These are phyloP conservation scores for Anguilla japonica DNA, from an alignment of 2,113 vertebrate genomes.

Conservation along the genomic window DNA sequence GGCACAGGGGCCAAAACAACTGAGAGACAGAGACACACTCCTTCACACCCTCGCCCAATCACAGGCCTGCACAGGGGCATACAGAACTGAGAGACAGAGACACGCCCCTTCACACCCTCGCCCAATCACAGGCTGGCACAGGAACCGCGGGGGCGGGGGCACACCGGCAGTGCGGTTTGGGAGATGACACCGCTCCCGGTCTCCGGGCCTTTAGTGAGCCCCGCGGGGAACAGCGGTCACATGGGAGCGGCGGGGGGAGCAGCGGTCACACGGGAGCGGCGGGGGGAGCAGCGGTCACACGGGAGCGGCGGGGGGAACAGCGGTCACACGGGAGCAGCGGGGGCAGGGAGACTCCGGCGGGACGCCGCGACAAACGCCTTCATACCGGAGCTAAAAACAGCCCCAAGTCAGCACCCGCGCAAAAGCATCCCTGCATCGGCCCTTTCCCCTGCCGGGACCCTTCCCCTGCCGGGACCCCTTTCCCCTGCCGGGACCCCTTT, in stretches of 20 bases:
- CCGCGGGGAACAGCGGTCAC: conserved; percentile 38
- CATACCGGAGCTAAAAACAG: conserved; percentile 20
- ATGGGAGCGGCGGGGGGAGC: conserved; percentile 34
- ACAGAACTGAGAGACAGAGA: neutral
- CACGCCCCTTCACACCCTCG: neutral
- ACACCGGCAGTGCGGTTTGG: neutral
- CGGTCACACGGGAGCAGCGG: conserved; percentile 13
- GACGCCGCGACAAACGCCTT: conserved; percentile 37
- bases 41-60: neutral
- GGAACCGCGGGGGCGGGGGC: too few relatives aligned
- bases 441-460: neutral
- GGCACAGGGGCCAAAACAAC: too few relatives aligned
- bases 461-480: neutral
- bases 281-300: conserved; percentile 13
- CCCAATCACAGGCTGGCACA: too few relatives aligned
- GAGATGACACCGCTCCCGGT: neutral
- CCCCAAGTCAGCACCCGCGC: neutral
- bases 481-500: neutral
- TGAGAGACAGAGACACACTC: too few relatives aligned
- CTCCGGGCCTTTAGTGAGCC: conserved; percentile 45
- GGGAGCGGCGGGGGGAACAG: conserved; percentile 37
- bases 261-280: conserved; percentile 21
- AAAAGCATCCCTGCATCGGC: neutral
- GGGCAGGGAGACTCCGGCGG: conserved; percentile 33
- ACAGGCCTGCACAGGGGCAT: neutral